phyloP scores from a whole-genome alignment of 2,113 vertebrate species.

The Oryctolagus cuniculus region mOryCun1.1 NC_091442.1:59656501-59657000 shows the following conservation, averaged over 20 bases:
- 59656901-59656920: not conserved
- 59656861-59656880: not conserved
- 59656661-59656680: not conserved
- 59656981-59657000: not conserved
- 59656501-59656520: not conserved
- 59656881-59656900: not conserved
- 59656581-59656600: not conserved
- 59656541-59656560: not conserved
- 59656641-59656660: not conserved
- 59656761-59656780: conserved; percentile 65
- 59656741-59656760: conserved; percentile 60
- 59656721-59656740: not conserved
- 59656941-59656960: conserved; percentile 1
- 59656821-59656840: not conserved
- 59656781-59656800: not conserved
- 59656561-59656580: not conserved
- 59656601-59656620: not conserved
- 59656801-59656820: not conserved
- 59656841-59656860: not conserved
- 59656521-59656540: not conserved
- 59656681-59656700: not conserved
- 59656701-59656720: not conserved
- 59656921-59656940: conserved; percentile 76
- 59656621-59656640: not conserved
- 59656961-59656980: not conserved